A percentile compares a stretch with the other conserved stretches of the same genome.
Conservation (phyloP, 2,797 vertebrate genomes). For the Prunella strophiata region DNA sequence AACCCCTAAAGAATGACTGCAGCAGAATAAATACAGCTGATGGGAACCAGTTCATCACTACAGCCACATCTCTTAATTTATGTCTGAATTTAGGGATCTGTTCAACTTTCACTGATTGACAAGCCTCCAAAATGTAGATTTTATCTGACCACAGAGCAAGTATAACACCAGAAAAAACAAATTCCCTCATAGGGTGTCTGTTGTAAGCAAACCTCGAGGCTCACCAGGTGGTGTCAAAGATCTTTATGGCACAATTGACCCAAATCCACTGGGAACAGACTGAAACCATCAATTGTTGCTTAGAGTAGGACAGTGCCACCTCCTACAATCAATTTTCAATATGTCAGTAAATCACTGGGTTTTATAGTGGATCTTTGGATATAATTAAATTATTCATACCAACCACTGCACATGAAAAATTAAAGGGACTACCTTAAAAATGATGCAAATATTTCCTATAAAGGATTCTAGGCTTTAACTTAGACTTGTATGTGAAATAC, state of each 20-base stretch:
- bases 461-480: not conserved
- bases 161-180: not conserved
- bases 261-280: not conserved
- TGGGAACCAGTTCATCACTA: not conserved
- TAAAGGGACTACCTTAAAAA: not conserved
- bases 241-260: not conserved
- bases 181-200: not conserved
- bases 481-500: not conserved
- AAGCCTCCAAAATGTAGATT: not conserved
- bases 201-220: not conserved
- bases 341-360: not conserved
- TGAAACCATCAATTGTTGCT: not conserved
- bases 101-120: not conserved
- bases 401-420: not conserved
- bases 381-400: not conserved
- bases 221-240: not conserved
- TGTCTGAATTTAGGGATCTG: not conserved
- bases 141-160: not conserved
- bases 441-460: not conserved
- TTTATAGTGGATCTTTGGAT: not conserved
- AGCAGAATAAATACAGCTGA: not conserved
- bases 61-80: not conserved
- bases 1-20: not conserved
- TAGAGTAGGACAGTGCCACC: not conserved
- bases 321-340: not conserved